Percentiles rank a stretch among this genome's conserved stretches.
These are phyloP conservation scores for Drosophila hamatofila DNA, from an alignment of 2,888 invertebrate genomes.

Conservation along the genomic window DNA sequence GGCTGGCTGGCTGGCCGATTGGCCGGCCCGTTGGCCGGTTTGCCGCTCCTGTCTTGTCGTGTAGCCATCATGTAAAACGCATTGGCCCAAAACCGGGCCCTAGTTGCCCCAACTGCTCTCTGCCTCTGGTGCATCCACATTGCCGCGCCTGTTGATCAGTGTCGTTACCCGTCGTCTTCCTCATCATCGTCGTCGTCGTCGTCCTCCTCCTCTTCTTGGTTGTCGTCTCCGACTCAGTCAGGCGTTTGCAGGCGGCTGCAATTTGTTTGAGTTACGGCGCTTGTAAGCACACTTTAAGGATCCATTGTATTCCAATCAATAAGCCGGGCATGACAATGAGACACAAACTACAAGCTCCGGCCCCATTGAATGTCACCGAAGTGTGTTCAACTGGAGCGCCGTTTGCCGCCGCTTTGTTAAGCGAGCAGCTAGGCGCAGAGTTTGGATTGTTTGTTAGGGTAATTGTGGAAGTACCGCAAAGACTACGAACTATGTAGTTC, in stretches of 20 bases:
- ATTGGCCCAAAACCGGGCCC: constrained; percentile 36
- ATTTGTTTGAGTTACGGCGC: constrained; percentile 86
- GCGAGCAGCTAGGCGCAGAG: background rate
- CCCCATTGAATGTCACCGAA: constrained; percentile 64
- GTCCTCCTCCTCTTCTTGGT: constrained; percentile 5
- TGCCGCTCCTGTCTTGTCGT: constrained; percentile 75
- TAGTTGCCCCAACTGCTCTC: constrained; percentile 4
- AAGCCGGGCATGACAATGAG: constrained; percentile 78
- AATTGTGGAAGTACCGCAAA: background rate
- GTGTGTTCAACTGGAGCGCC: constrained; percentile 70
- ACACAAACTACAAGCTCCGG: constrained; percentile 57
- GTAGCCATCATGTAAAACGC: constrained; percentile 78
- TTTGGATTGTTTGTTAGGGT: background rate
- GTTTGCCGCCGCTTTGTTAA: constrained; percentile 54
- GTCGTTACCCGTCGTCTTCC: constrained; percentile 54
- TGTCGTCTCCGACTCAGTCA: constrained; percentile 51
- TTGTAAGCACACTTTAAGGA: constrained; percentile 86
- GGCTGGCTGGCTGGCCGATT: background rate
- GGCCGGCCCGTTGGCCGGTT: background rate
- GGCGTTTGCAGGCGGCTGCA: constrained; percentile 83
- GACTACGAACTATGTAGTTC: constrained; percentile 1
- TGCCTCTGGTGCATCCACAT: constrained; percentile 52
- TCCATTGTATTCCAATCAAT: constrained; percentile 85
- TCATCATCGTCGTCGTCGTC: constrained; percentile 21
- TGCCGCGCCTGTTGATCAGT: constrained; percentile 76